Base-by-base conservation (phyloP, 1,140 invertebrate genomes). In the Drosophila varians region DNA sequence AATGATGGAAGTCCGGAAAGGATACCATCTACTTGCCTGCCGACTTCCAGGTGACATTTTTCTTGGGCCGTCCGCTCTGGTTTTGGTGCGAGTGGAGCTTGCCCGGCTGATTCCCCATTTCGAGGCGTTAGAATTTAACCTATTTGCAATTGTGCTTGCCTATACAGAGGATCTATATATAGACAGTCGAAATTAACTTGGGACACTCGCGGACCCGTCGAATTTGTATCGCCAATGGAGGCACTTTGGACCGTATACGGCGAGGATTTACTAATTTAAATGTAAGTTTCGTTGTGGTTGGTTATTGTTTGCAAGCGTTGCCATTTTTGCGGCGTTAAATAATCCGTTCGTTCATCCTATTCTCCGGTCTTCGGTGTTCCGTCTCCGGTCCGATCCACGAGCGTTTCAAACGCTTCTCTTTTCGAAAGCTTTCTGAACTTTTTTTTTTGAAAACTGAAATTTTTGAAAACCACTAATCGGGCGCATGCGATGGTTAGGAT, bases 31-130 rank as follows among this genome's bases (percentile, higher is more conserved):
- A 71, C 70, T 89, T 93, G 94, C 94, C 94, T 94, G 94, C 94
- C 47, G 94, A 93, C 91, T 94, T 94, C 94, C 94, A 94, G 91
- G 94, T 94, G 55, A 94, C 93, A 92, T 94, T 93, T 91, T 95
- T 95, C 74, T 94, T 94, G 76, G 93, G 93, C 78, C 93, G 93
- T 79, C 78, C 75, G 72, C 77, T 78, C 31, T 89, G 87, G 38
- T 19, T 42, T 14, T 61, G 61, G 57, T 86, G 71, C 8, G 80
- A 54, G 56, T 91, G 90, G 51, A 88, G 74, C 70, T 91, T 91
- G 48, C 90, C 86, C 58, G 86, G 83, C 71, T 91, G 90, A 86
- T 91, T 91, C 61, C 90, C 90, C 90, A 91, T 91, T 46, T 55
- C 53, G 75, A 56, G 68, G 57, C 49, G 64, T 58, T 72, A 68